Evolutionary conservation across 2,113 vertebrate species (phyloP).

Genomic region (Leuciscus idus): DNA sequence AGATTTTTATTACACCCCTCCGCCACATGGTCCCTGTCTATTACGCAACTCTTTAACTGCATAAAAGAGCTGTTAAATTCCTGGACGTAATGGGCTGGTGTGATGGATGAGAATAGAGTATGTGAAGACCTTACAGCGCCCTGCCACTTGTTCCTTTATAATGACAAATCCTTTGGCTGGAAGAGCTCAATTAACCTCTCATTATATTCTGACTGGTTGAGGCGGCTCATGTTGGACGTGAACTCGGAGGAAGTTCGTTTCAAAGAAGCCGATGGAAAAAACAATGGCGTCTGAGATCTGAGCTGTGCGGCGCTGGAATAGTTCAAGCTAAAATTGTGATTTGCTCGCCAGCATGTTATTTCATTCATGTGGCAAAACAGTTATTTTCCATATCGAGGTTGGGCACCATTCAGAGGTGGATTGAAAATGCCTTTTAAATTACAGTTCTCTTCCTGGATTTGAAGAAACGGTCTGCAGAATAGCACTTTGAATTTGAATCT

Average conservation of each 20-base stretch:
- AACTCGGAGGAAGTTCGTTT: constrained; percentile 20
- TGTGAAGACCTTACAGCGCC: constrained; percentile 32
- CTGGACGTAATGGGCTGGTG: constrained; percentile 8
- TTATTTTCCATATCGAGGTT: neutral
- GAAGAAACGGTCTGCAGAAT: neutral
- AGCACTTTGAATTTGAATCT: neutral
- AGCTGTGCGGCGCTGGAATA: neutral
- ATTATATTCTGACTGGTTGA: constrained; percentile 38
- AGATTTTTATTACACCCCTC: neutral
- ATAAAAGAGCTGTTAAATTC: constrained; percentile 38
- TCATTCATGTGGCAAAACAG: neutral
- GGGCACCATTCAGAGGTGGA: neutral
- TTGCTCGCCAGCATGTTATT: neutral
- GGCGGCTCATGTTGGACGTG: neutral
- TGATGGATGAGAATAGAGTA: constrained; percentile 52
- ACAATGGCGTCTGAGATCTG: neutral
- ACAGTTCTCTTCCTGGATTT: neutral
- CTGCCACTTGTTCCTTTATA: constrained; percentile 37
- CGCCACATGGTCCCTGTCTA: constrained; percentile 1
- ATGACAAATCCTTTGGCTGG: constrained; percentile 49
- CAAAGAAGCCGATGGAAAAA: neutral
- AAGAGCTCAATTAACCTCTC: constrained; percentile 58
- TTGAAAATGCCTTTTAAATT: neutral
- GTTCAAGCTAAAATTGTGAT: neutral
- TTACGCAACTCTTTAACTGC: constrained; percentile 24